Evolutionary conservation across 2,888 invertebrate genomes (phyloP).

Genomic region (Patella depressa): DNA sequence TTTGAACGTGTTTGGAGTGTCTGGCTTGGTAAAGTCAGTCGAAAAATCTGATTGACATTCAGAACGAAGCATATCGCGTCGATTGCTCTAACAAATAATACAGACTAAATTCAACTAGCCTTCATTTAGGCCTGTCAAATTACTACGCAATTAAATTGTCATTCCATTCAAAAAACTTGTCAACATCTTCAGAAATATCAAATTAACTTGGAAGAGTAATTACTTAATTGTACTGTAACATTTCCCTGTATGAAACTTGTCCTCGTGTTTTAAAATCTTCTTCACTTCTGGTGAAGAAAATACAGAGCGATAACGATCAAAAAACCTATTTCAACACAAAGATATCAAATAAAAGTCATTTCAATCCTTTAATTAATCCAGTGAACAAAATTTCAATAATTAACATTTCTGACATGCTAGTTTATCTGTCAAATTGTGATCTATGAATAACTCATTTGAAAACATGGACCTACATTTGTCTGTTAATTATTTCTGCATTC

Average conservation of each 20-base stretch:
- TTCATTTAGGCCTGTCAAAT: constrained; percentile 8
- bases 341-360: too few relatives aligned
- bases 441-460: too few relatives aligned
- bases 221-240: neutral
- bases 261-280: too few relatives aligned
- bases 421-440: too few relatives aligned
- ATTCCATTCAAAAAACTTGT: neutral
- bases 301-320: too few relatives aligned
- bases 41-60: constrained; percentile 21
- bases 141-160: constrained; percentile 2
- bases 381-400: too few relatives aligned
- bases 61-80: constrained; percentile 16
- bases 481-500: too few relatives aligned
- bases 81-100: neutral
- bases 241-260: neutral
- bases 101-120: neutral
- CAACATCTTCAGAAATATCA: constrained; percentile 2
- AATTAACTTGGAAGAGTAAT: constrained; percentile 1
- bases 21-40: constrained; percentile 2
- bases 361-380: too few relatives aligned
- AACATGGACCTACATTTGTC: too few relatives aligned
- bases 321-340: too few relatives aligned
- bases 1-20: constrained; percentile 17
- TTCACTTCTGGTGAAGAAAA: too few relatives aligned
- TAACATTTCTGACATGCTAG: too few relatives aligned